Evolutionary conservation across 2,797 vertebrate genomes (phyloP).

Genomic region (Bradypus variegatus): DNA sequence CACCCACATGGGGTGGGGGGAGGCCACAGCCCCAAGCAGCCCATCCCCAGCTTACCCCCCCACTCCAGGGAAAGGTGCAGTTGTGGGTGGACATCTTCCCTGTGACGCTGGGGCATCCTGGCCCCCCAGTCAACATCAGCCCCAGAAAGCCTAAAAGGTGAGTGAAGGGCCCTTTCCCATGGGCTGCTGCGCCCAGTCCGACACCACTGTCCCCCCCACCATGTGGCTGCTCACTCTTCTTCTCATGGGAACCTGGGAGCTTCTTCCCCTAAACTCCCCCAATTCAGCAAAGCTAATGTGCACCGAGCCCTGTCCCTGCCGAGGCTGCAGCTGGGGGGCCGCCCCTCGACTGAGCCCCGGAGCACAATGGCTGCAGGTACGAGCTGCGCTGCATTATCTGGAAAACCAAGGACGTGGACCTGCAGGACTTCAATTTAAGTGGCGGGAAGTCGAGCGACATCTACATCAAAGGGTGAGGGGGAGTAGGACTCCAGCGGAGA

Average conservation of each 20-base stretch:
- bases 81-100: constrained; percentile 80
- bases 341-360: constrained; percentile 38
- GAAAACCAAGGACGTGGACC: constrained; percentile 67
- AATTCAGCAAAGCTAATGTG: not conserved
- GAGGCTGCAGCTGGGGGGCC: not conserved
- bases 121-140: constrained; percentile 67
- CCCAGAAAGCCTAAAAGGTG: constrained; percentile 70
- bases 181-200: no score
- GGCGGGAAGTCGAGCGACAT: constrained; percentile 72
- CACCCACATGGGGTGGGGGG: not conserved
- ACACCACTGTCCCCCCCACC: not conserved
- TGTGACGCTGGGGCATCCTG: constrained; percentile 67
- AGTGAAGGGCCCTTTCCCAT: constrained; percentile 19
- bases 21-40: no score
- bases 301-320: not conserved
- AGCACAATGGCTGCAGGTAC: constrained; percentile 55
- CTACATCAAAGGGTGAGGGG: constrained; percentile 73
- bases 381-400: constrained; percentile 76
- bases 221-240: not conserved
- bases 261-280: not conserved
- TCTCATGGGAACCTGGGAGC: not conserved
- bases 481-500: not conserved
- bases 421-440: constrained; percentile 49
- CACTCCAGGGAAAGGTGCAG: constrained; percentile 75
- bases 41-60: not conserved